Conservation (phyloP, 2,113 vertebrate species). For the Colius striatus region DNA sequence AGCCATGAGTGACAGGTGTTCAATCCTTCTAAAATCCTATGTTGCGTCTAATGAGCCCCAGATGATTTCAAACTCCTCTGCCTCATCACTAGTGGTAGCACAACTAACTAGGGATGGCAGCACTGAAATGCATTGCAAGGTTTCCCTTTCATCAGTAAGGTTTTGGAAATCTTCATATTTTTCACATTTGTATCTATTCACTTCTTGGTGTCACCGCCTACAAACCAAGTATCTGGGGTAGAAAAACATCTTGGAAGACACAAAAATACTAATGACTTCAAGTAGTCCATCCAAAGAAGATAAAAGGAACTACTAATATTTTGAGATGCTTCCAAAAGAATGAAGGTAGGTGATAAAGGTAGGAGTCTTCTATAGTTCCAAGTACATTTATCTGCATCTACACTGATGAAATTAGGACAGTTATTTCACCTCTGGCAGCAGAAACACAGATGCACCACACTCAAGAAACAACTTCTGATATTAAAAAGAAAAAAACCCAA, state of each 20-base stretch:
- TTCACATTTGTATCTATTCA: neutral
- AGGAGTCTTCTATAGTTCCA: neutral
- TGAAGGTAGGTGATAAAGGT: neutral
- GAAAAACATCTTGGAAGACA: neutral
- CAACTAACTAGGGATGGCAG: neutral
- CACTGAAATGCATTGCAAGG: neutral
- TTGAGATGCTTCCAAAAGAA: neutral
- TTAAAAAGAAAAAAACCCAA: neutral
- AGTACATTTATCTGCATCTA: conserved; percentile 9
- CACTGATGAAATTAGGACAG: neutral
- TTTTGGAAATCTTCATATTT: neutral
- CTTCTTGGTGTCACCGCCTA: neutral
- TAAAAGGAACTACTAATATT: neutral
- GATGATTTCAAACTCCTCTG: neutral
- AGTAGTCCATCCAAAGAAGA: neutral
- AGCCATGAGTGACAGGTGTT: neutral
- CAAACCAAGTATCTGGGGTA: neutral
- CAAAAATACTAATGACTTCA: neutral
- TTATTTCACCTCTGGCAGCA: conserved; percentile 28
- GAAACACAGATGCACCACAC: neutral
- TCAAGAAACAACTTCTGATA: neutral
- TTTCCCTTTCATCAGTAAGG: neutral
- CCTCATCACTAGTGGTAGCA: neutral
- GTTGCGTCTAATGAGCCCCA: neutral
- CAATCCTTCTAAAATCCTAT: neutral